Conservation (phyloP, 1,140 invertebrate genomes). For the Branchinecta lindahli region DNA sequence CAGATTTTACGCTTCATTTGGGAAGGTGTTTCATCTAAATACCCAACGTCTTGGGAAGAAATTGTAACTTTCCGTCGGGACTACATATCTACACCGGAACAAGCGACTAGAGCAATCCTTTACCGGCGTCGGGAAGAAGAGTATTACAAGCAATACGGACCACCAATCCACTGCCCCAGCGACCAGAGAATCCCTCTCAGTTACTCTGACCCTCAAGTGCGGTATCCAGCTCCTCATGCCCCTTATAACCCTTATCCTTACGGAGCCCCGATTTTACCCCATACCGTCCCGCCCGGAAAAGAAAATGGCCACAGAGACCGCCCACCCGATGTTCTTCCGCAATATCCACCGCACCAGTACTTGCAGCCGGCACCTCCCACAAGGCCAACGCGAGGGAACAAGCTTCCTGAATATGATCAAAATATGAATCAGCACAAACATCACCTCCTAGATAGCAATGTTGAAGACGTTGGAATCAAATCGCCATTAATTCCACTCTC, state of each 20-base stretch:
- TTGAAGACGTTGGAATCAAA: neutral
- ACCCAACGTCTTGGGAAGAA: conserved; percentile 44
- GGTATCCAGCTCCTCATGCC: neutral
- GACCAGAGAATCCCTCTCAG: neutral
- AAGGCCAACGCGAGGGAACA: neutral
- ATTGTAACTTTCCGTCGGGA: conserved; percentile 46
- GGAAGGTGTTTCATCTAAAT: conserved; percentile 39
- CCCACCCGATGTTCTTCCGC: too few relatives aligned
- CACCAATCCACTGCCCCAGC: neutral
- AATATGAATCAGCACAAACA: conserved; percentile 3
- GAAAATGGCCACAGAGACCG: neutral
- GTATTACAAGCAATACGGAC: conserved; percentile 1
- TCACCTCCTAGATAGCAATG: neutral
- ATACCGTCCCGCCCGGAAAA: neutral
- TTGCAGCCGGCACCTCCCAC: neutral
- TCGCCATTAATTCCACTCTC: neutral
- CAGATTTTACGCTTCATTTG: conserved; percentile 40
- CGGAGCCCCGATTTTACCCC: neutral
- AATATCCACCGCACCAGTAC: neutral
- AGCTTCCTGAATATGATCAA: neutral
- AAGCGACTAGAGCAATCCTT: conserved; percentile 20
- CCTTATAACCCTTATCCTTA: neutral
- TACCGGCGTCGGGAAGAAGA: conserved; percentile 4
- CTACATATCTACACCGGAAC: conserved; percentile 41
- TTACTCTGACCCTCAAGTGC: neutral